Conservation (phyloP, 2,797 vertebrate genomes). For the Amazona finschi region DNA sequence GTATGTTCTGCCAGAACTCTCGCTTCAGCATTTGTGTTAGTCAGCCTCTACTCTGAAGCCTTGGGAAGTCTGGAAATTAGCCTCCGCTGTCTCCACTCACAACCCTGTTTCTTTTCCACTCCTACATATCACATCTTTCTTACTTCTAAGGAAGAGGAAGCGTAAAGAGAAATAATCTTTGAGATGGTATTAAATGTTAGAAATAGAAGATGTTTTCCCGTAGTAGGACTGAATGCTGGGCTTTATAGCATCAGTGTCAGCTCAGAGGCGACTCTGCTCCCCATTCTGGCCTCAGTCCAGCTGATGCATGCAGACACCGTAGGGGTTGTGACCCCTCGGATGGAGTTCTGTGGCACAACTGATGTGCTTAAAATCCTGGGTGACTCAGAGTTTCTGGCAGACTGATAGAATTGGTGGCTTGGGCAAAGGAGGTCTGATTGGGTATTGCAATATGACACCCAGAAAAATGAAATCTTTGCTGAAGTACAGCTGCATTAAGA, state of each 20-base stretch:
- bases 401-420: neutral
- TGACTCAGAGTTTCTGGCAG: slow-evolving; percentile 8
- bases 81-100: neutral
- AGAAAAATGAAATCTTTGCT: neutral
- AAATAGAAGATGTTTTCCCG: neutral
- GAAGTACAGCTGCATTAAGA: neutral
- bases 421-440: neutral
- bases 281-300: neutral
- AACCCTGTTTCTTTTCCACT: neutral
- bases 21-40: neutral
- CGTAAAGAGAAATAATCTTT: neutral
- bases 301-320: neutral
- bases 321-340: neutral
- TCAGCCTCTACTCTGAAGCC: neutral
- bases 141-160: neutral
- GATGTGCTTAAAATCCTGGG: neutral
- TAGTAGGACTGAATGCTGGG: accelerated
- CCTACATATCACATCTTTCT: neutral
- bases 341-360: neutral
- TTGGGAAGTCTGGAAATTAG: neutral
- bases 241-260: neutral
- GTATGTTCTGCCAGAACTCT: neutral
- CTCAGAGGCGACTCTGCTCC: neutral
- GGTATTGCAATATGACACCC: neutral
- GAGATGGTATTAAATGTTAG: neutral